A percentile compares a stretch with the other conserved stretches of the same genome.
Evolutionary conservation across 2,113 vertebrate genomes (phyloP).

Genomic region (Salvelinus fontinalis): DNA sequence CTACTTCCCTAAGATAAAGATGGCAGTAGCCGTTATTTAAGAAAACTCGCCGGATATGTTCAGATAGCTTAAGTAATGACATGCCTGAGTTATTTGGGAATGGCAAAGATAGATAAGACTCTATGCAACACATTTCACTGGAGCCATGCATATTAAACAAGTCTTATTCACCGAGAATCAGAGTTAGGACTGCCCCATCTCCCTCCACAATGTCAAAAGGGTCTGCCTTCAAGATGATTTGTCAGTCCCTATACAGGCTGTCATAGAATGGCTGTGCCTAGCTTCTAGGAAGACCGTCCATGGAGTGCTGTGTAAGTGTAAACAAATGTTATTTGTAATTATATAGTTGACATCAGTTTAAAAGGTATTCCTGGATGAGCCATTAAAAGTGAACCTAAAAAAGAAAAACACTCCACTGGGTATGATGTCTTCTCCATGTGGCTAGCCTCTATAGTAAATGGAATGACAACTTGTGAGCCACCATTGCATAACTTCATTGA

Average conservation of each 20-base stretch:
- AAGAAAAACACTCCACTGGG: too few relatives aligned
- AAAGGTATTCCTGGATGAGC: too few relatives aligned
- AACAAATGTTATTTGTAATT: too few relatives aligned
- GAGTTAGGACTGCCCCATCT: not conserved
- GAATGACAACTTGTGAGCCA: conserved; percentile 21
- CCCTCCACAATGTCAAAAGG: not conserved
- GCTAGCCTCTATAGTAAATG: not conserved
- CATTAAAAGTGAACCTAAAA: too few relatives aligned
- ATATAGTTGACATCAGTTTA: too few relatives aligned
- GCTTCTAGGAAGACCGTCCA: too few relatives aligned
- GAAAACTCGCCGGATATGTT: not conserved
- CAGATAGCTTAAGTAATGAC: not conserved
- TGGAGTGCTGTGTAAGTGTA: too few relatives aligned
- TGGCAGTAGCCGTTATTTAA: not conserved
- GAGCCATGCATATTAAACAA: not conserved
- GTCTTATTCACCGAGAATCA: not conserved
- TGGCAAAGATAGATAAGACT: not conserved
- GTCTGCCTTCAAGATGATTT: not conserved
- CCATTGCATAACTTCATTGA: not conserved
- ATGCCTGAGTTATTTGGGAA: not conserved
- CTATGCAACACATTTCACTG: not conserved
- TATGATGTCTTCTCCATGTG: not conserved
- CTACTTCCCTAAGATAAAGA: not conserved
- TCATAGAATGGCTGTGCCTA: too few relatives aligned
- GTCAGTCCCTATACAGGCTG: not conserved